These are phyloP conservation scores for Melanotaenia maccullochi DNA, from an alignment of 2,797 vertebrate genomes.

Conservation along the genomic window DNA sequence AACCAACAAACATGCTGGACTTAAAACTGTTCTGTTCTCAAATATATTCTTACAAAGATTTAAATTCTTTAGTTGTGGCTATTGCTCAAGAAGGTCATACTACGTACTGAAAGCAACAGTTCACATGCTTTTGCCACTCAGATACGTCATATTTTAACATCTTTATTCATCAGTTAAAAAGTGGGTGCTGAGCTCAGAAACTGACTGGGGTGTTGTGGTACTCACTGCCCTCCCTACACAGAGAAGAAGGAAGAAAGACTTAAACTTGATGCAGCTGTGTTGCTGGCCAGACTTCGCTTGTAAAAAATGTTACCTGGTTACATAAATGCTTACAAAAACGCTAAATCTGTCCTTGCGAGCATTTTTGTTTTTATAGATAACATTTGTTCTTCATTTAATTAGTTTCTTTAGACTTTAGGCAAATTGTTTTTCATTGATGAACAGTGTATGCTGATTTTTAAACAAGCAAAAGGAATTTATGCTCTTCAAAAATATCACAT, in stretches of 20 bases:
- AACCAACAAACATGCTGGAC: background rate
- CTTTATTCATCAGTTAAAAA: background rate
- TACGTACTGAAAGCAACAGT: no score
- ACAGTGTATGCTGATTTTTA: background rate
- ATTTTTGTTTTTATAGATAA: background rate
- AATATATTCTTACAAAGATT: no score
- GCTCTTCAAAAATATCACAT: background rate
- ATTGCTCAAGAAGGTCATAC: no score
- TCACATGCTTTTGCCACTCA: no score
- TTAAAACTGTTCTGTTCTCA: no score
- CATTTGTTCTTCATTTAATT: conserved; percentile 10
- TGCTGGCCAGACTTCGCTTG: conserved; percentile 8
- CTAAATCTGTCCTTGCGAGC: background rate
- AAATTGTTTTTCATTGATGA: background rate
- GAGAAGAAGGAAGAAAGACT: conserved; percentile 25
- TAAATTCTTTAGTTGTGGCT: no score
- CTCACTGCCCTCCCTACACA: conserved; percentile 31
- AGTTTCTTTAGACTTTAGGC: background rate
- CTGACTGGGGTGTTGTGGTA: conserved; percentile 13
- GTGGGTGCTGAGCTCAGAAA: background rate
- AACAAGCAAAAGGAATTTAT: background rate
- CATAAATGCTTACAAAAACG: conserved; percentile 26
- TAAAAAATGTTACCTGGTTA: conserved; percentile 40
- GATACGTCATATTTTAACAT: no score
- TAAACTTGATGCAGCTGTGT: conserved; percentile 51